Evolutionary conservation across 1,140 invertebrate species (phyloP), one percentile per base, ranked within the genome.

Genomic region (Hypothenemus hampei): DNA sequence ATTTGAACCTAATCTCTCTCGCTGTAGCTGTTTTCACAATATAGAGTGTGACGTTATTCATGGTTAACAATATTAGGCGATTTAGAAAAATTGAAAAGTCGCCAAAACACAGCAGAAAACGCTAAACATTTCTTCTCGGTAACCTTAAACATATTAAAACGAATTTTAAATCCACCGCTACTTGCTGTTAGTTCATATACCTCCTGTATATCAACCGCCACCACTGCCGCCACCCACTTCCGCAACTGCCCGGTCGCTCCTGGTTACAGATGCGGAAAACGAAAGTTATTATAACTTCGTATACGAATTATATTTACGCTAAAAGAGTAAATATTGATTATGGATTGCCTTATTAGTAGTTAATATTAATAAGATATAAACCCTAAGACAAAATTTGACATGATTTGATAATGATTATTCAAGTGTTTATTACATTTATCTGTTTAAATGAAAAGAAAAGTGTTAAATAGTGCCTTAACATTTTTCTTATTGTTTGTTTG

Each of bases 171-270:
- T n/a, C n/a, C n/a, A n/a, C n/a, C n/a, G n/a, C n/a, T n/a, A n/a
- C n/a, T n/a, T n/a, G n/a, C n/a, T n/a, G n/a, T n/a, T n/a, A n/a
- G 79, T 81, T 18, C 80, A 81, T 26, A 69, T 78, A 4, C 78
- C 76, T 5, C 78, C 77, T 0, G 75, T 76, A 10, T 78, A 77
- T 47, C 62, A 76, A 23, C 76, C 78, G 4, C 77, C 77, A 3
- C 77, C 78, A 0, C 78, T 78, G 3, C 76, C 77, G 43, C 69
- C 75, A 1, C 73, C 72, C 3, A 73, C 75, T 0, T 56, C 74
- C 67, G 56, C 72, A 65, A 65, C 76, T 67, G 62, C 61, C 69
- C 54, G 75, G 70, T 18, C 78, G 66, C 59, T 70, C 65, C 11
- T 73, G 68, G 71, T 78, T 37, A 69, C 76, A 5, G 71, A 78